Evolutionary conservation across 2,888 invertebrate species (phyloP), one percentile per base, ranked within the genome.

Genomic region (Hybos culiciformis): DNA sequence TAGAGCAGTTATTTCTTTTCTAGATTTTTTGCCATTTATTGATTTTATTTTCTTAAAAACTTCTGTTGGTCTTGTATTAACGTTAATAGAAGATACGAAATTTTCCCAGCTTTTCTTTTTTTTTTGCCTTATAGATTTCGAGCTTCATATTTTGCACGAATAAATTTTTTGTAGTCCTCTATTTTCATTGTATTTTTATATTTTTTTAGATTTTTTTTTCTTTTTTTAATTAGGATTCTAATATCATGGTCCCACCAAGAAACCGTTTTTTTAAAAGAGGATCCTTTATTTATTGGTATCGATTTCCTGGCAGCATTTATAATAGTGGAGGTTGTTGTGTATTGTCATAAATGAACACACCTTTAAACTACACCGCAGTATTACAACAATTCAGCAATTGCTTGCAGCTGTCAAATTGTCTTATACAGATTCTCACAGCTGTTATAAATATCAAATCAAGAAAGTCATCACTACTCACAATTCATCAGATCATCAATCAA

Each of bases 71-170:
- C 17, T 9, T 39, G 39, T 29, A 1, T 12, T 29, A 4, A 7
- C 20, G 6, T 12, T 20, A 7, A 39, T 31, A 5, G 18, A 12
- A 4, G 5, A 6, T 8, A 38, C n/a, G 31, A 9, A 37, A 11
- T 42, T 14, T 31, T 31, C 18, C 37, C 32, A 39, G 7, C 17
- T 12, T 43, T 17, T 33, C 33, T 43, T 43, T 34, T 39, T 43
- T 4, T 9, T 18, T 5, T 19, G 1, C 9, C 38, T n/a, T 18
- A 39, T 39, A 34, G 12, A 34, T 39, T 20, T 14, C 34, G 24
- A 20, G 43, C 34, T 33, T 39, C 24, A 14, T 23, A 24, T 39
- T 21, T 43, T 1, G 33, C 39, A 12, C 15, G 21, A 6, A 39
- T 19, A 26, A 43, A 43, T 4, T 36, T 34, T 24, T 12, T 31